Evolutionary conservation across 2,797 vertebrate genomes (phyloP), one percentile per base, ranked within the genome.

Genomic region (Myotis planiceps): DNA sequence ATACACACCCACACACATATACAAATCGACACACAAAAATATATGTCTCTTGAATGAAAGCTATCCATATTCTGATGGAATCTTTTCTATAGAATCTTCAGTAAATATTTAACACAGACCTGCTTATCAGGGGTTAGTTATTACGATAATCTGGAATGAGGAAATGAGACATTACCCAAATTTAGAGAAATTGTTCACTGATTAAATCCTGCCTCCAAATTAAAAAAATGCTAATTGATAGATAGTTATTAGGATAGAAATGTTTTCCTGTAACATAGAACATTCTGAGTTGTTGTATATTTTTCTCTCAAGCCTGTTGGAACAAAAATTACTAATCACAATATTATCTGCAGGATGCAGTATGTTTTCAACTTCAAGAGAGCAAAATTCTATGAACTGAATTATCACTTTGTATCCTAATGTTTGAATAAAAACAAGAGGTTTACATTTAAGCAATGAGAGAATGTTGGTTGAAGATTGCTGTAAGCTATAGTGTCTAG

Each of bases 91-190:
- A 84, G 65, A 68, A 37, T 83, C 29, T 21, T 66, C 19, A 51
- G 32, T 25, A 91, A 37, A 25, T 60, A 45, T 42, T 93, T 93
- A 83, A 29, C 83, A 79, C 42, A 27, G 21, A 55, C 29, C 37
- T 80, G 16, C 42, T 79, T 88, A 42, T 32, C 60, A 63, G 21
- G 18, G 37, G 10, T 27, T 83, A 25, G 21, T n/a, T 83, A 34
- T 74, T 79, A 96, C 42, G 47, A 78, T 88, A 60, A 66, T 85
- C n/a, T 69, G 49, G 49, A 80, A 88, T 55, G 72, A 37, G 23
- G 27, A 74, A 49, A 29, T 60, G 18, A 93, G 34, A 19, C 37
- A 49, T 81, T 71, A 47, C 1, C 13, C 23, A 88, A 88, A 60
- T 63, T 80, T 51, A 81, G 66, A 93, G 84, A 74, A 55, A 58